Conservation (phyloP, 2,113 vertebrate species). For the Gallinago paraguaiae region DNA sequence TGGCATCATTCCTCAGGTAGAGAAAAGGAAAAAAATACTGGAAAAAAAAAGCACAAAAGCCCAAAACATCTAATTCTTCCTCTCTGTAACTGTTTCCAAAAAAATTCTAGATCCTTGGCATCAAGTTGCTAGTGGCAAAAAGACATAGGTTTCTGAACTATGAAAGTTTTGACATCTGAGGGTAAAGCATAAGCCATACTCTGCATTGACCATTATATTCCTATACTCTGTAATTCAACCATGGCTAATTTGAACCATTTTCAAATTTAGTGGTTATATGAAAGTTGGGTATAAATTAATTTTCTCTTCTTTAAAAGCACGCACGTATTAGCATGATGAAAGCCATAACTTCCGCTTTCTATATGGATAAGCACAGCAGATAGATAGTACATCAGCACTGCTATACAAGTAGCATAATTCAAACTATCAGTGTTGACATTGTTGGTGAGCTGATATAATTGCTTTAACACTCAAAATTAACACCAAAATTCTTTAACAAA, state of each 20-base stretch:
- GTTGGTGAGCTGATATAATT: neutral
- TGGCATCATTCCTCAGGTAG: neutral
- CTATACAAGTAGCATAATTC: neutral
- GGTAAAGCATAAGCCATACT: neutral
- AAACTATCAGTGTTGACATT: rapidly evolving
- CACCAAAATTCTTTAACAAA: neutral
- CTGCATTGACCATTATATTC: neutral
- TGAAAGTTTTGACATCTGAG: neutral
- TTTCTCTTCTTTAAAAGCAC: neutral
- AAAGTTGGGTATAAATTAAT: neutral
- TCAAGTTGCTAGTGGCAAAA: neutral
- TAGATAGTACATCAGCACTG: neutral
- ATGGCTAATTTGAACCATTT: neutral
- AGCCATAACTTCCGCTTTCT: neutral
- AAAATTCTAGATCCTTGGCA: neutral
- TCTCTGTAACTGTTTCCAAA: neutral
- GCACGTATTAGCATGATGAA: neutral
- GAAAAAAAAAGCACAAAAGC: neutral
- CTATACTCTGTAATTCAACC: neutral
- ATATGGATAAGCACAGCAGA: neutral
- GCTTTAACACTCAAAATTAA: neutral
- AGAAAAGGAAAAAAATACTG: neutral
- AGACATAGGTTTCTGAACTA: neutral
- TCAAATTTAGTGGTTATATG: neutral
- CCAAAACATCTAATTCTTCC: neutral